phyloP scores from a whole-genome alignment of 92 coral and sea anemone species.

The Palythoa grandiflora region DNA sequence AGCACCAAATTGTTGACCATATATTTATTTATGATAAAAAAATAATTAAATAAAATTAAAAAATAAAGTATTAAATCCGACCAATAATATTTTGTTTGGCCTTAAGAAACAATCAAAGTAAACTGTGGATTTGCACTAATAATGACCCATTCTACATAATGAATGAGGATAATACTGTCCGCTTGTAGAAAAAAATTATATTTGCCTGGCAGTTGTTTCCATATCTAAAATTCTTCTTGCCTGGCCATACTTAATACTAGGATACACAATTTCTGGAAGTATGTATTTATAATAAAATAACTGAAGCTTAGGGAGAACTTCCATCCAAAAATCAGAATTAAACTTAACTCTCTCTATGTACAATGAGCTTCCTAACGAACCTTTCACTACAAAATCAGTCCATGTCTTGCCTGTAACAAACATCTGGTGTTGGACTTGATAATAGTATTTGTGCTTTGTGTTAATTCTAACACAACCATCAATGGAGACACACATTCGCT shows the following conservation, averaged over 20 bases:
- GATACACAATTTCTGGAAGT: constrained; percentile 66
- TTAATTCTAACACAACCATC: constrained; percentile 10
- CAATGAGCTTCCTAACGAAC: constrained; percentile 19
- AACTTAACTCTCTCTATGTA: constrained; percentile 60
- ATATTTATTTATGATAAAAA: neutral
- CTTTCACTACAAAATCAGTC: constrained; percentile 68
- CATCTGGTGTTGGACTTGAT: constrained; percentile 62
- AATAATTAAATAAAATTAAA: neutral
- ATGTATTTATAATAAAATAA: constrained; percentile 46
- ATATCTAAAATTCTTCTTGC: constrained; percentile 40
- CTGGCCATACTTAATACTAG: constrained; percentile 65
- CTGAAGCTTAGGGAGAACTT: constrained; percentile 47
- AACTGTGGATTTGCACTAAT: constrained; percentile 30
- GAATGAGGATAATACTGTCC: constrained; percentile 7
- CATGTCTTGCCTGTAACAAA: constrained; percentile 57
- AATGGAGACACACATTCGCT: constrained; percentile 57
- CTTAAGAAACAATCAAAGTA: constrained; percentile 23
- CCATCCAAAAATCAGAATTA: constrained; percentile 50
- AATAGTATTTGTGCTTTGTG: constrained; percentile 54
- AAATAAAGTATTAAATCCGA: neutral
- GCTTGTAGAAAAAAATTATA: constrained; percentile 28
- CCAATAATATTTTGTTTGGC: neutral
- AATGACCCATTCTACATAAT: constrained; percentile 32
- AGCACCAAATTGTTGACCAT: too few relatives aligned
- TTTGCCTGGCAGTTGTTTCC: constrained; percentile 37